A percentile compares a stretch with the other conserved stretches of the same genome.
Evolutionary conservation across 2,888 invertebrate species (phyloP).

Genomic region (Macropis europaea): DNA sequence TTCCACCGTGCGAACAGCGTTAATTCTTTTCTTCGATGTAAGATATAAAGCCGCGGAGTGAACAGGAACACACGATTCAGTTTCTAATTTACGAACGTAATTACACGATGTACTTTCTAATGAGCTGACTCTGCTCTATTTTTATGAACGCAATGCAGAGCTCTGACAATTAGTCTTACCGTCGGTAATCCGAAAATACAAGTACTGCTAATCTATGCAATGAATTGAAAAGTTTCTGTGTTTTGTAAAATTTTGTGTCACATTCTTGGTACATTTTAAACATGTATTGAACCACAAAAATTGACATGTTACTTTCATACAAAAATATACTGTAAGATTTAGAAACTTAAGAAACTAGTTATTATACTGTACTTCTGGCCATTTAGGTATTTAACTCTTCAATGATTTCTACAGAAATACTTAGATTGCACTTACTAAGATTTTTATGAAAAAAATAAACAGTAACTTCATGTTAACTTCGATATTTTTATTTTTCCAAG

Average conservation of each 20-base stretch:
- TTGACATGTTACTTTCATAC: no score
- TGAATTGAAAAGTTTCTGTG: neutral
- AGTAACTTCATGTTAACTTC: no score
- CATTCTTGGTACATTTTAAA: no score
- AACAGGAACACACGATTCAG: slow-evolving; percentile 23
- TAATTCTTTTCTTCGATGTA: slow-evolving; percentile 18
- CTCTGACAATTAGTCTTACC: neutral
- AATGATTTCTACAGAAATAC: no score
- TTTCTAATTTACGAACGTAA: slow-evolving; percentile 30
- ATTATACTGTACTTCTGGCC: no score
- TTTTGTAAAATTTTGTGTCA: neutral
- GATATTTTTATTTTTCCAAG: no score
- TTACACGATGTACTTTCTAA: slow-evolving; percentile 34
- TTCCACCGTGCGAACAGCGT: slow-evolving; percentile 22
- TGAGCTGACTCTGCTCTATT: slow-evolving; percentile 29
- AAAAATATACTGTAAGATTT: no score
- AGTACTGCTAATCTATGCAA: neutral
- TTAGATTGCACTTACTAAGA: no score
- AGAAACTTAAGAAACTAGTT: no score
- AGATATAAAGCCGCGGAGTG: slow-evolving; percentile 20
- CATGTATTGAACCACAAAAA: no score
- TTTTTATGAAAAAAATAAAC: no score
- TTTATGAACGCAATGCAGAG: neutral
- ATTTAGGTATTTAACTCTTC: no score
- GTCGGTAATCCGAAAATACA: neutral